Percentiles rank a stretch among this genome's conserved stretches.
Evolutionary conservation across 2,888 invertebrate species (phyloP).

Genomic region (Drosophila neoperkinsi): DNA sequence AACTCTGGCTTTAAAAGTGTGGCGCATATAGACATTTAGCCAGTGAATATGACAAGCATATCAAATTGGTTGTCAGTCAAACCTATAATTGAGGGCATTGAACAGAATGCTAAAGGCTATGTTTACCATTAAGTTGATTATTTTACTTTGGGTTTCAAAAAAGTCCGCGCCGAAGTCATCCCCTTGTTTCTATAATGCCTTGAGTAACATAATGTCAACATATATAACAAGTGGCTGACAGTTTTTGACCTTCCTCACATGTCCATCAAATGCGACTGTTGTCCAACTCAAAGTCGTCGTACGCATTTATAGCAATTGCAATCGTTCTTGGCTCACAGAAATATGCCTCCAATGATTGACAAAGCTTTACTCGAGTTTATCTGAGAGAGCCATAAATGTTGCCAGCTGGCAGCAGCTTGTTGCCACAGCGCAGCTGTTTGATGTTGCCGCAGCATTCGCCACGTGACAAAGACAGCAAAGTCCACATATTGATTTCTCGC

Average conservation of each 20-base stretch:
- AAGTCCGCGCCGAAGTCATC: neutral
- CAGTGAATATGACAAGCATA: neutral
- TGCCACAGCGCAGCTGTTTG: constrained; percentile 14
- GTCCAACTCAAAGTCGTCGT: constrained; percentile 11
- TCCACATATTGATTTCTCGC: constrained; percentile 44
- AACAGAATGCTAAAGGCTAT: neutral
- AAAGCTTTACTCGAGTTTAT: constrained; percentile 33
- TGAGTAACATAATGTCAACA: constrained; percentile 2
- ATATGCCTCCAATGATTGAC: constrained; percentile 8
- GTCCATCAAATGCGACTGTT: constrained; percentile 10
- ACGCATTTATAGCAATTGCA: constrained; percentile 22
- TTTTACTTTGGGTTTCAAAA: neutral
- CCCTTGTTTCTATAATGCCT: constrained; percentile 2
- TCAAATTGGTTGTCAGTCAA: neutral
- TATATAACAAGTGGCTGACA: neutral
- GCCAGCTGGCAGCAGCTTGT: constrained; percentile 21
- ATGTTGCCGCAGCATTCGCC: constrained; percentile 29
- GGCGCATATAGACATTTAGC: neutral
- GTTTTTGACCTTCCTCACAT: constrained; percentile 28
- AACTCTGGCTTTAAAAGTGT: neutral
- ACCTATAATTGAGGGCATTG: neutral
- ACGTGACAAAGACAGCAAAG: constrained; percentile 16
- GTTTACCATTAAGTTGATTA: neutral
- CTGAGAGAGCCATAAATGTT: constrained; percentile 37
- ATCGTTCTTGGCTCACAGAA: neutral